Evolutionary conservation across 1,140 invertebrate species (phyloP).

Genomic region (Xylocopa sonorina): DNA sequence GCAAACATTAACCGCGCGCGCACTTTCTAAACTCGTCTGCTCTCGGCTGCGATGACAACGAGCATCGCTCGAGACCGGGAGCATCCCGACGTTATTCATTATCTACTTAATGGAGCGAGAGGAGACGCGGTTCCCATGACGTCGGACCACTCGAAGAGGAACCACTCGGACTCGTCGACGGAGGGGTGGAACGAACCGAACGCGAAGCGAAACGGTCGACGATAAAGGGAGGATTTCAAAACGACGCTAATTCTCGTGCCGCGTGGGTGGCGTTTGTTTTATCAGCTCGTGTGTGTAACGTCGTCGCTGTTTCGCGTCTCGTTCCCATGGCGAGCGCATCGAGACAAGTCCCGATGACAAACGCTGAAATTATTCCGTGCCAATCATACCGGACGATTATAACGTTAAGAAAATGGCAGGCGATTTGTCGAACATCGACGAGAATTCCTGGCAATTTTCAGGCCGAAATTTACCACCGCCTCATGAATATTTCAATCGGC

Average conservation of each 20-base stretch:
- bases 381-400: conserved; percentile 15
- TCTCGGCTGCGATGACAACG: no score
- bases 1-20: neutral
- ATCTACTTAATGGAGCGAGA: conserved; percentile 75
- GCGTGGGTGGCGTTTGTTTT: conserved; percentile 75
- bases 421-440: conserved; percentile 21
- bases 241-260: conserved; percentile 36
- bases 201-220: no score
- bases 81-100: conserved; percentile 57
- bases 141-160: conserved; percentile 57
- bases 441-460: conserved; percentile 26
- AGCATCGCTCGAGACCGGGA: no score
- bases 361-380: conserved; percentile 33
- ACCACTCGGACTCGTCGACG: conserved; percentile 2
- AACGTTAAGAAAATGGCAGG: conserved; percentile 25
- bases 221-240: no score
- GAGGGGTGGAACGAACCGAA: no score
- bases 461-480: conserved; percentile 8
- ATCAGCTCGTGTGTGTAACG: no score
- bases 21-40: neutral
- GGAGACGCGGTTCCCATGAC: conserved; percentile 71
- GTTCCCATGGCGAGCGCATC: neutral
- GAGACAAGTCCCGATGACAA: neutral
- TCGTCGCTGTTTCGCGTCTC: no score
- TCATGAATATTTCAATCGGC: conserved; percentile 28